phyloP scores from a whole-genome alignment of 2,113 vertebrate genomes.

The Podocnemis expansa region DNA sequence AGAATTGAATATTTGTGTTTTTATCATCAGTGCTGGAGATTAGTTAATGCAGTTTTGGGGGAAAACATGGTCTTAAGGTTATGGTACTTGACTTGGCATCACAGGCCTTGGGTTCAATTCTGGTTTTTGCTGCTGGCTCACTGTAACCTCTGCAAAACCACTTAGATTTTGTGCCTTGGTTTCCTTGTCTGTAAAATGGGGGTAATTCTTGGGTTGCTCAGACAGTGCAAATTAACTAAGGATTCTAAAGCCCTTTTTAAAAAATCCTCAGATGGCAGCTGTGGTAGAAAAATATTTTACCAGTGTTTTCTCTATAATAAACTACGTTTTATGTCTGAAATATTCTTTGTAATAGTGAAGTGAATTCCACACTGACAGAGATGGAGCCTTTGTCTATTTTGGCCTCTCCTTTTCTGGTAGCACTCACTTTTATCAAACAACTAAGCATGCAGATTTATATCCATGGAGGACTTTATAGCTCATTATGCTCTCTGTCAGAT shows the following conservation, averaged over 20 bases:
- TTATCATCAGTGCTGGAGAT: accelerated
- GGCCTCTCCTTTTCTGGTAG: slow-evolving; percentile 38
- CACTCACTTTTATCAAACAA: slow-evolving; percentile 35
- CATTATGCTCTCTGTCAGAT: slow-evolving; percentile 48
- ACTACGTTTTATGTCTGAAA: accelerated
- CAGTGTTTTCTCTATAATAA: background rate
- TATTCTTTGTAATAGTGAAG: background rate
- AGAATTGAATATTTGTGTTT: background rate
- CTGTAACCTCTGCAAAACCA: background rate
- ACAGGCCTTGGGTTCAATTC: background rate
- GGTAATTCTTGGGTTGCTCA: background rate
- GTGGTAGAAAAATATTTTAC: background rate
- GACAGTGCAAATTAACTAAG: background rate
- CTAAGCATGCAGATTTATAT: background rate
- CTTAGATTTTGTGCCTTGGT: background rate
- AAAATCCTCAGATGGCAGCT: background rate
- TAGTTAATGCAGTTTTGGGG: background rate
- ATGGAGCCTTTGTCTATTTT: slow-evolving; percentile 14
- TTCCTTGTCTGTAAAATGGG: background rate
- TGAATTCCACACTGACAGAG: background rate
- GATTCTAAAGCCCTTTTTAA: background rate
- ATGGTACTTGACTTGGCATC: background rate
- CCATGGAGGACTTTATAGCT: slow-evolving; percentile 46
- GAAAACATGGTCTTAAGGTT: accelerated
- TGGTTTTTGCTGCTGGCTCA: background rate